phyloP scores from a whole-genome alignment of 2,797 vertebrate species.

The Acomys russatus region DNA sequence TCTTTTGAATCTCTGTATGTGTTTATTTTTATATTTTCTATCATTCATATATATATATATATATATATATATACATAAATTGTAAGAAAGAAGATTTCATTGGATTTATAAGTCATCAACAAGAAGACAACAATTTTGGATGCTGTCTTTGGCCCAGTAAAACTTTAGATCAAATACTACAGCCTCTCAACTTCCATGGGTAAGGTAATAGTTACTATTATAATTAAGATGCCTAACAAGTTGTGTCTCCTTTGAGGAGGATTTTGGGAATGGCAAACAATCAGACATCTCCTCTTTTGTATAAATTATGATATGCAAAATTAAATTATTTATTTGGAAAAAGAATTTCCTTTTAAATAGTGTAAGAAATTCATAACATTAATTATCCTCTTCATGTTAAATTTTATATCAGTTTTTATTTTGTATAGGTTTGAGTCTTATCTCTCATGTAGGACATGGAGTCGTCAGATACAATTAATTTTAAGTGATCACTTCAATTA shows the following conservation, averaged over 20 bases:
- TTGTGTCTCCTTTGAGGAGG: background rate
- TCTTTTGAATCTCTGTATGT: background rate
- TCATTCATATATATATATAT: background rate
- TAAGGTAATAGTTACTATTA: background rate
- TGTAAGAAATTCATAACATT: background rate
- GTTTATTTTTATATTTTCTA: background rate
- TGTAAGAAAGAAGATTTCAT: background rate
- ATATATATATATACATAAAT: constrained; percentile 10
- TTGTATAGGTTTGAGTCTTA: background rate
- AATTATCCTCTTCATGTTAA: background rate
- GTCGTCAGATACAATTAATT: background rate
- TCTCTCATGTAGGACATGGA: background rate
- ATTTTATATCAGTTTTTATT: background rate
- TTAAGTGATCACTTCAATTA: background rate
- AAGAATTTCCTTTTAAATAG: background rate
- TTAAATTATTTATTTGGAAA: background rate
- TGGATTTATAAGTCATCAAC: background rate
- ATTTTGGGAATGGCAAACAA: background rate
- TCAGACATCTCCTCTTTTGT: background rate
- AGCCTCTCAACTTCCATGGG: background rate
- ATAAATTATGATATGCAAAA: constrained; percentile 15
- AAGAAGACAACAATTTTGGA: background rate
- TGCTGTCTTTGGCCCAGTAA: background rate
- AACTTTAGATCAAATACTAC: background rate
- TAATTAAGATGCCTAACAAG: background rate